phyloP scores from a whole-genome alignment of 2,888 invertebrate species.

The Xanthorhoe spadicearia region DNA sequence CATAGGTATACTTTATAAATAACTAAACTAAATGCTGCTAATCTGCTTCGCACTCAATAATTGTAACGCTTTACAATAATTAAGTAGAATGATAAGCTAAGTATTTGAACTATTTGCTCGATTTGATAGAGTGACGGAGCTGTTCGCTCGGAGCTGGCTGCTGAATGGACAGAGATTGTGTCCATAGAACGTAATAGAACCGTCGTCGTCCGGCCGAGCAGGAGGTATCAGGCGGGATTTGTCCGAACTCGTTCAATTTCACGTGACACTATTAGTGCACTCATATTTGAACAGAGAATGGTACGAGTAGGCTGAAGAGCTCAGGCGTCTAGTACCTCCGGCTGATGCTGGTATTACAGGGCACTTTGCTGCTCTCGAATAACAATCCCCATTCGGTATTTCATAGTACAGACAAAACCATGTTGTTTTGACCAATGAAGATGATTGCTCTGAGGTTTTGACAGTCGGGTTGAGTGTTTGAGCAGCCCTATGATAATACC shows the following conservation, averaged over 20 bases:
- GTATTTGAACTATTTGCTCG: not conserved
- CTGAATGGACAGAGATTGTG: constrained; percentile 20
- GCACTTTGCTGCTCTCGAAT: not conserved
- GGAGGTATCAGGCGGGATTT: constrained; percentile 19
- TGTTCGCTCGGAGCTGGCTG: constrained; percentile 3
- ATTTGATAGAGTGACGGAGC: not conserved
- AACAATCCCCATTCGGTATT: not conserved
- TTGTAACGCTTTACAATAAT: too few relatives aligned
- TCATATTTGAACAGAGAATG: constrained; percentile 2
- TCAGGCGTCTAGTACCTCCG: not conserved
- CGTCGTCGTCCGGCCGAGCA: constrained; percentile 4
- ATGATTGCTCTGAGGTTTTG: too few relatives aligned
- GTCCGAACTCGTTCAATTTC: constrained; percentile 24
- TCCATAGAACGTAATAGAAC: constrained; percentile 22
- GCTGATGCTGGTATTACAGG: not conserved
- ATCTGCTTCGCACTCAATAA: too few relatives aligned
- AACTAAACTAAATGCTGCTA: too few relatives aligned
- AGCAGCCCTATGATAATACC: constrained; percentile 1
- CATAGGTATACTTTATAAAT: too few relatives aligned
- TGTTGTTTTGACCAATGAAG: too few relatives aligned
- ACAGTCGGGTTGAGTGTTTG: not conserved
- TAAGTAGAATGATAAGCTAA: not conserved
- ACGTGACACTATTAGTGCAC: constrained; percentile 12
- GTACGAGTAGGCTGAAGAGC: constrained; percentile 5
- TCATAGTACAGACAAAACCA: not conserved